A percentile compares a stretch with the other conserved stretches of the same genome.
phyloP scores from a whole-genome alignment of 2,888 invertebrate genomes.

The Doris montereyensis region DNA sequence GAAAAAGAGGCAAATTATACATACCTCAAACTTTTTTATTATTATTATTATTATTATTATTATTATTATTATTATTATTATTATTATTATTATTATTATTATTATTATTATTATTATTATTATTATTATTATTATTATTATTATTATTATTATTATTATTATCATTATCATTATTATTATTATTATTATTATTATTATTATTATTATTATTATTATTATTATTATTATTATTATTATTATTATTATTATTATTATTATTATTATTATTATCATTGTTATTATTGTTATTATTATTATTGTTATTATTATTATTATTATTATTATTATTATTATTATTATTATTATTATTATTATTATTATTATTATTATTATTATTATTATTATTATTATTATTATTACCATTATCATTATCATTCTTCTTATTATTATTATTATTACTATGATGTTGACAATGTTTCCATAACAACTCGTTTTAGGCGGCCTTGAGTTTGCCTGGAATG shows the following conservation, averaged over 20 bases:
- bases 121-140: not conserved
- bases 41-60: not conserved
- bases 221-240: not conserved
- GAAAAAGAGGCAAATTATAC: no score
- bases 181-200: not conserved
- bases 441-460: not conserved
- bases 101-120: not conserved
- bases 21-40: no score
- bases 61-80: not conserved
- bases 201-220: not conserved
- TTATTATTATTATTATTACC: not conserved
- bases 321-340: not conserved
- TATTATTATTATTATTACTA: not conserved
- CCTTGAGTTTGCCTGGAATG: slow-evolving; percentile 57
- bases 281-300: not conserved
- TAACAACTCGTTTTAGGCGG: slow-evolving; percentile 53
- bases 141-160: not conserved
- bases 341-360: not conserved
- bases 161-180: not conserved
- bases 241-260: not conserved
- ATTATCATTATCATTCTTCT: not conserved
- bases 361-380: not conserved
- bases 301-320: not conserved
- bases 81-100: not conserved
- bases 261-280: not conserved